These are phyloP conservation scores for Peribatodes rhomboidaria DNA, from an alignment of 2,888 invertebrate species.

Conservation along the genomic window DNA sequence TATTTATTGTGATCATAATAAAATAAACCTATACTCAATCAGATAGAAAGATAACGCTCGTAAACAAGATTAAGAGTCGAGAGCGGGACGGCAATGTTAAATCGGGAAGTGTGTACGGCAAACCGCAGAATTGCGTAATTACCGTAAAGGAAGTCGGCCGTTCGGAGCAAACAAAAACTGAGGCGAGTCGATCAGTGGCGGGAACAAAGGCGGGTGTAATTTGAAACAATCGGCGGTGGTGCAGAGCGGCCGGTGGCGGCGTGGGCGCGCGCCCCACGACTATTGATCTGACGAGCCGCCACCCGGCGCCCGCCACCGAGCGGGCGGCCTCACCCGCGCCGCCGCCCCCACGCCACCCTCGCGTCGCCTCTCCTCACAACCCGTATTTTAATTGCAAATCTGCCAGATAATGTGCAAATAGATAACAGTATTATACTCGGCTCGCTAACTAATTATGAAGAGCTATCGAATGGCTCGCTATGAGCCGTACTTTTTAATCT, in stretches of 20 bases:
- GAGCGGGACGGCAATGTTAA: conserved; percentile 49
- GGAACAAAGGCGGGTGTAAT: conserved; percentile 85
- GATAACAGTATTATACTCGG: conserved; percentile 84
- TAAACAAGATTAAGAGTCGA: conserved; percentile 64
- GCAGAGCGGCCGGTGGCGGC: conserved; percentile 72
- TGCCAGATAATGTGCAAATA: conserved; percentile 86
- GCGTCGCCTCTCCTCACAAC: conserved; percentile 64
- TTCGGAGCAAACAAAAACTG: conserved; percentile 83
- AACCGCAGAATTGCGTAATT: conserved; percentile 82
- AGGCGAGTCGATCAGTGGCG: conserved; percentile 82
- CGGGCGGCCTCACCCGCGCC: conserved; percentile 55
- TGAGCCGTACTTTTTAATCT: conserved; percentile 52
- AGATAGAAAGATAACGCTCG: conserved; percentile 49
- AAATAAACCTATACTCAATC: conserved; percentile 46
- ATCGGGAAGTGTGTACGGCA: conserved; percentile 71
- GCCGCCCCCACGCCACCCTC: conserved; percentile 52
- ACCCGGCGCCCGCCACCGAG: conserved; percentile 57
- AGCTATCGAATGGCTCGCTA: conserved; percentile 68
- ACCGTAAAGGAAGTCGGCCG: conserved; percentile 83
- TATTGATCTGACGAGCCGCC: conserved; percentile 83
- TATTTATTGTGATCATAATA: conserved; percentile 43
- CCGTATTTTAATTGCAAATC: conserved; percentile 87
- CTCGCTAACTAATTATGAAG: conserved; percentile 82
- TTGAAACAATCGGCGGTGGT: conserved; percentile 85
- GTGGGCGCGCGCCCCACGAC: conserved; percentile 82